Evolutionary conservation across 1,140 invertebrate species (phyloP).

Genomic region (Drosophila nikananu): DNA sequence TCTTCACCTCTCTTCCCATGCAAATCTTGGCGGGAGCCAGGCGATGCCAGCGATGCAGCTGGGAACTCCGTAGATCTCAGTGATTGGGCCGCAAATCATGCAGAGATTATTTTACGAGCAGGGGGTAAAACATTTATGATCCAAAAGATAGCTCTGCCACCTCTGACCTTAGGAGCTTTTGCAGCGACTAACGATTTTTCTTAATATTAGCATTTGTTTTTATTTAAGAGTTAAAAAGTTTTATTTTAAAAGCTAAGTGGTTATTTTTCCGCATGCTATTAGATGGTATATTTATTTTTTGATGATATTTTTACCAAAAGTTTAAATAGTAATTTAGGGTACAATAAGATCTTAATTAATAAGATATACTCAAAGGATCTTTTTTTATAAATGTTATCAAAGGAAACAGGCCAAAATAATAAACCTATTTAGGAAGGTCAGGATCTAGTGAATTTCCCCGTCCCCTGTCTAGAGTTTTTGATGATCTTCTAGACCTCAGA

Average conservation of each 20-base stretch:
- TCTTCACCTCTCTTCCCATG: constrained; percentile 22
- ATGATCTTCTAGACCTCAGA: not conserved
- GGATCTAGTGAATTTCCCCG: not conserved
- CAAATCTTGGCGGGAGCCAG: constrained; percentile 40
- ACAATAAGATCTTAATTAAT: too few relatives aligned
- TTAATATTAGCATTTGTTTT: constrained; percentile 2
- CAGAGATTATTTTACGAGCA: constrained; percentile 29
- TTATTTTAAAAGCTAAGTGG: not conserved
- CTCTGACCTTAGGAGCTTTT: not conserved
- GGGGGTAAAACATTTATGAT: constrained; percentile 34
- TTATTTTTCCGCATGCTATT: not conserved
- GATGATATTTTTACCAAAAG: too few relatives aligned
- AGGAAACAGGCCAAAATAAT: not conserved
- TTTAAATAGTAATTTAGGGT: too few relatives aligned
- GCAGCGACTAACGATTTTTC: not conserved
- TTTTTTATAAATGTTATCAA: too few relatives aligned
- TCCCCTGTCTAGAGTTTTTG: not conserved
- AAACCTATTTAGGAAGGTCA: not conserved
- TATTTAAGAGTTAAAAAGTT: not conserved
- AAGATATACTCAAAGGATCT: too few relatives aligned
- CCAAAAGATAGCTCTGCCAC: constrained; percentile 16
- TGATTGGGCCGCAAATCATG: constrained; percentile 13
- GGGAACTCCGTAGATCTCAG: constrained; percentile 1
- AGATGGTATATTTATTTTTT: not conserved
- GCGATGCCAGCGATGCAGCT: constrained; percentile 10